phyloP scores from a whole-genome alignment of 2,113 vertebrate genomes.

The Tragulus kanchil region DNA sequence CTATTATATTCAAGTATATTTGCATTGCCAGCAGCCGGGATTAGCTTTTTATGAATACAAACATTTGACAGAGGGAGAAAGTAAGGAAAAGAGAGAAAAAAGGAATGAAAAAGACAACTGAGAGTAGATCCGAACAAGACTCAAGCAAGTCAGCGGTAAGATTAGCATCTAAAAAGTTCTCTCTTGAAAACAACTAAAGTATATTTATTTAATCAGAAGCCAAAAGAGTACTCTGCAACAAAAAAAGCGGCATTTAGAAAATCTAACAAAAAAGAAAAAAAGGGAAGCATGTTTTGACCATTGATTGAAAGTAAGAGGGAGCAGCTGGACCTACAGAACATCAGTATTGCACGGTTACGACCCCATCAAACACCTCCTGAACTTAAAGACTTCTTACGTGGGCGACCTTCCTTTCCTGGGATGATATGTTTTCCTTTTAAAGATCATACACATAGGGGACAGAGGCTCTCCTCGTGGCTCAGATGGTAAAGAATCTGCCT shows the following conservation, averaged over 20 bases:
- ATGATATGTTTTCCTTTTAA: background rate
- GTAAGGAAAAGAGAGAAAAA: background rate
- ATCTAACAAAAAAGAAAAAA: background rate
- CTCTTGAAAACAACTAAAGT: constrained; percentile 44
- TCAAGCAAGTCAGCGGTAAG: background rate
- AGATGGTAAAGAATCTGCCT: background rate
- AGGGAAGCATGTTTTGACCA: background rate
- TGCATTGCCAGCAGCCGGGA: background rate
- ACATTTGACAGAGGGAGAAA: background rate
- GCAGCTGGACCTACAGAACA: background rate
- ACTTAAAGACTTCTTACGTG: background rate
- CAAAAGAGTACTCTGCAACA: background rate
- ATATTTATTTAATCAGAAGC: constrained; percentile 11
- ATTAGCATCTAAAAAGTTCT: background rate
- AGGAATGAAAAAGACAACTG: background rate
- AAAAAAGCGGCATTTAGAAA: constrained; percentile 11
- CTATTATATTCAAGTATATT: constrained; percentile 14
- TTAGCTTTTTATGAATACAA: constrained; percentile 4
- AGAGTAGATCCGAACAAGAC: background rate
- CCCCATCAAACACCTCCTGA: background rate
- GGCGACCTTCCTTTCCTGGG: background rate
- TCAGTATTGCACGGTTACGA: background rate
- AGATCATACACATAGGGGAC: background rate
- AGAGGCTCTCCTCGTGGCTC: background rate
- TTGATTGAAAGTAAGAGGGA: background rate